These are phyloP conservation scores for Scolopax bukidnonensis DNA, from an alignment of 2,797 vertebrate species.

Conservation along the genomic window DNA sequence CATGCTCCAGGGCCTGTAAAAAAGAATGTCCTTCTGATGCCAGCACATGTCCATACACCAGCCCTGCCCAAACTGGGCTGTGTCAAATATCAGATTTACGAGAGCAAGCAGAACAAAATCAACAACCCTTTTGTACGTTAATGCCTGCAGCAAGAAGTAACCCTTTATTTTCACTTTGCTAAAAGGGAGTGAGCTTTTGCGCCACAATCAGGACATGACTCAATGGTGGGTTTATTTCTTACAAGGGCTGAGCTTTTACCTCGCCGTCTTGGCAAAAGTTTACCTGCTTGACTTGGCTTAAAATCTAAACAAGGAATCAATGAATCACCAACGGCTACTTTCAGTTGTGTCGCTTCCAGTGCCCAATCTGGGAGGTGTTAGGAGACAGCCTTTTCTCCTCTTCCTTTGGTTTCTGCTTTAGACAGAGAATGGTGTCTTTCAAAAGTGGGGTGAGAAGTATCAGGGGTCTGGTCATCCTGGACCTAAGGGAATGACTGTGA, in stretches of 20 bases:
- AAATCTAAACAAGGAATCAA: background rate
- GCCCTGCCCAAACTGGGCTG: background rate
- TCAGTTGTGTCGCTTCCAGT: background rate
- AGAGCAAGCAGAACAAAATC: background rate
- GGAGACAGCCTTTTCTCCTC: background rate
- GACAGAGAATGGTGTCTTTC: background rate
- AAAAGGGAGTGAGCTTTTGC: background rate
- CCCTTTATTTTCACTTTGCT: background rate
- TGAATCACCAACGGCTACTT: background rate
- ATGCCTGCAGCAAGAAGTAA: background rate
- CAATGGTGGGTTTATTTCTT: background rate
- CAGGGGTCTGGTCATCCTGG: background rate
- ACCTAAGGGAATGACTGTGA: background rate
- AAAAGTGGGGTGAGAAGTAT: background rate
- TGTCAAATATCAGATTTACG: slow-evolving; percentile 14
- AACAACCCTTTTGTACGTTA: background rate
- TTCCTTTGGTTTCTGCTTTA: background rate
- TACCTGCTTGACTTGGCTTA: background rate
- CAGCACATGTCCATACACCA: slow-evolving; percentile 15
- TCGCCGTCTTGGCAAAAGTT: background rate
- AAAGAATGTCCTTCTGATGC: background rate
- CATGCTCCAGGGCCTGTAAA: background rate
- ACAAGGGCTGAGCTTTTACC: background rate
- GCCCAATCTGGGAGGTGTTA: background rate
- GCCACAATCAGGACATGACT: background rate